Conservation (phyloP, 1,140 invertebrate species). For the Tetraneura akinire region DNA sequence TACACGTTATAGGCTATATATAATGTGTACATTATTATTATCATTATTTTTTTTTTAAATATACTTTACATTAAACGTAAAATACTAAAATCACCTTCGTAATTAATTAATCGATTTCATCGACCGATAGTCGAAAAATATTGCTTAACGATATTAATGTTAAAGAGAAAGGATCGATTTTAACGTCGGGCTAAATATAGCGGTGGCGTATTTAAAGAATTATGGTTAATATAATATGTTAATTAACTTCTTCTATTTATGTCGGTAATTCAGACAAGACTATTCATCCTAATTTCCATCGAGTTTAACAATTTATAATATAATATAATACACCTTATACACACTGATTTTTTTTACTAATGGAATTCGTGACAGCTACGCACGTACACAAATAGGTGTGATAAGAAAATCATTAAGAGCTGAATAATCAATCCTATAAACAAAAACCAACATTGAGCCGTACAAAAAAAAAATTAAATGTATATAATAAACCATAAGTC, state of each 20-base stretch:
- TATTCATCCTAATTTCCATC: not conserved
- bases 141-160: not conserved
- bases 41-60: not conserved
- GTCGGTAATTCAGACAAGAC: not conserved
- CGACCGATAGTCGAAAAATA: no score
- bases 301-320: not conserved
- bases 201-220: not conserved
- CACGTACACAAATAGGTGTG: not conserved
- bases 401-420: not conserved
- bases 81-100: not conserved
- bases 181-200: not conserved
- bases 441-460: not conserved
- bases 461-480: not conserved
- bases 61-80: not conserved
- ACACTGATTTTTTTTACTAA: not conserved
- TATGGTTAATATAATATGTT: conserved; percentile 13
- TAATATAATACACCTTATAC: not conserved
- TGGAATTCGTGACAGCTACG: not conserved
- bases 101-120: not conserved
- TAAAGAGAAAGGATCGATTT: conserved; percentile 11
- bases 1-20: no score
- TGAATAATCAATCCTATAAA: conserved; percentile 14
- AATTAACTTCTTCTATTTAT: conserved; percentile 3
- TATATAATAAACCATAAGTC: no score
- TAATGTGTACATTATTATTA: no score